Conservation (phyloP, 2,797 vertebrate genomes). For the Scarus forsteni region DNA sequence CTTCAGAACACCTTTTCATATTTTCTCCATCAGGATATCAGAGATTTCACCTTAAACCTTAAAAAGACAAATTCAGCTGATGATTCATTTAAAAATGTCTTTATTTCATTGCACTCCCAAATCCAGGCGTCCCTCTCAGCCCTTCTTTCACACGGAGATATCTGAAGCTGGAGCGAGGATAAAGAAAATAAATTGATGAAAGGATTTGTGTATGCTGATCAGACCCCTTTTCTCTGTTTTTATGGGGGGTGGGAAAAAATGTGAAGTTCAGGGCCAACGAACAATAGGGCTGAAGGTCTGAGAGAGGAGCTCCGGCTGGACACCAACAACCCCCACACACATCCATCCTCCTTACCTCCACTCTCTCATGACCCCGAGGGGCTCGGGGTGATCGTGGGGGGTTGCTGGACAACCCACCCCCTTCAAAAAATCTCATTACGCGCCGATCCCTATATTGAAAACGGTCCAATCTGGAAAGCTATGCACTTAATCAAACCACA, state of each 20-base stretch:
- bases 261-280: constrained; percentile 80
- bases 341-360: constrained; percentile 72
- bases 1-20: too few species aligned
- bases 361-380: constrained; percentile 81
- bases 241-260: constrained; percentile 31
- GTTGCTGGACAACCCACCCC: constrained; percentile 56
- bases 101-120: not conserved
- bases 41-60: not conserved
- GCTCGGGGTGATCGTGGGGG: constrained; percentile 70
- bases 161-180: not conserved
- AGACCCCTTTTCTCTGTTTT: constrained; percentile 21
- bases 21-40: too few species aligned
- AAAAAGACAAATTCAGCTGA: not conserved
- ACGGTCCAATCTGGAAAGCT: constrained; percentile 30
- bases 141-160: constrained; percentile 2
- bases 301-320: constrained; percentile 50
- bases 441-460: constrained; percentile 47
- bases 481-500: constrained; percentile 45
- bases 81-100: not conserved
- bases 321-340: constrained; percentile 63
- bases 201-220: constrained; percentile 14
- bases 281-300: constrained; percentile 65
- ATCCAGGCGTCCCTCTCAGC: not conserved
- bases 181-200: constrained; percentile 4
- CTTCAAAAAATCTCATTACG: constrained; percentile 60